Evolutionary conservation across 2,888 invertebrate genomes (phyloP).

Genomic region (Tenthredo scrophulariae): DNA sequence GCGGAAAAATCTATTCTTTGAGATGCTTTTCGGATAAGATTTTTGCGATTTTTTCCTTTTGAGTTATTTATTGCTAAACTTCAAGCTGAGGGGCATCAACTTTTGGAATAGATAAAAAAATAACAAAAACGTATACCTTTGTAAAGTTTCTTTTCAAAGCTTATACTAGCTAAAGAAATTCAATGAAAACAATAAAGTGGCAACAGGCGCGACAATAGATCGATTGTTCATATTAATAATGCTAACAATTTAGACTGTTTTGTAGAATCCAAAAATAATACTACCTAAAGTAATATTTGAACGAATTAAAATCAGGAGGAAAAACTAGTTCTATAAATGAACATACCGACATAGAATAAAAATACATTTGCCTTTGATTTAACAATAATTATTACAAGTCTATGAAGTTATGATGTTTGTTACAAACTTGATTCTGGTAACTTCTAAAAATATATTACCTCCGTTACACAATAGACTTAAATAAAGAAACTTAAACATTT

Average conservation of each 20-base stretch:
- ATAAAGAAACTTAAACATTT: constrained; percentile 4
- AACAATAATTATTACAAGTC: constrained; percentile 15
- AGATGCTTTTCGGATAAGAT: background rate
- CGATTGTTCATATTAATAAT: background rate
- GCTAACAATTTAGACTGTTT: background rate
- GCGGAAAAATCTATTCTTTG: background rate
- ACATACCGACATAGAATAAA: background rate
- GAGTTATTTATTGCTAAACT: background rate
- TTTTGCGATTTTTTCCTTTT: background rate
- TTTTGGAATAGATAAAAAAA: background rate
- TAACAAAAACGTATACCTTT: background rate
- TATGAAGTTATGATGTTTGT: background rate
- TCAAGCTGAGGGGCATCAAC: background rate
- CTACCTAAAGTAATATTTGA: background rate
- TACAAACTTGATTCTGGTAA: constrained; percentile 8
- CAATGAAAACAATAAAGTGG: background rate
- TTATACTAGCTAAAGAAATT: background rate
- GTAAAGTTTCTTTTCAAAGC: background rate
- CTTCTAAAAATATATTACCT: constrained; percentile 10
- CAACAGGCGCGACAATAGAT: background rate
- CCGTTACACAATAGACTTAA: background rate
- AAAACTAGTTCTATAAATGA: background rate
- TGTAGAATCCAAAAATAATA: background rate
- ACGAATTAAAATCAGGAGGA: background rate
- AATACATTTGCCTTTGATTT: background rate